These are phyloP conservation scores for Esox masquinongy DNA, from an alignment of 2,797 vertebrate genomes.

Conservation along the genomic window DNA sequence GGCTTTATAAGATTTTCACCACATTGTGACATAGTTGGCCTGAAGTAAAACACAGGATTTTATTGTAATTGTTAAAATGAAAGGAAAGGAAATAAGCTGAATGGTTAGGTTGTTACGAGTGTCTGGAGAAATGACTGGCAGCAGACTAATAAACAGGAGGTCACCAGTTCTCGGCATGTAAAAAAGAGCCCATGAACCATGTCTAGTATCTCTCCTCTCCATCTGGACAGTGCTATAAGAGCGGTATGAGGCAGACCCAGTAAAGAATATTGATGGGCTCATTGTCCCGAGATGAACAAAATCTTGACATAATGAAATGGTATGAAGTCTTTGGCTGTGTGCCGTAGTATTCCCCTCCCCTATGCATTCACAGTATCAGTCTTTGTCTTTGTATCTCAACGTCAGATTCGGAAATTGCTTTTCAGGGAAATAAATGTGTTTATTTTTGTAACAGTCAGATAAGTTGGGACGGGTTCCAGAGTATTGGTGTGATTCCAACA, in stretches of 20 bases:
- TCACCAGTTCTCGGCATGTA: constrained; percentile 63
- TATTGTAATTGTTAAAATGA: constrained; percentile 29
- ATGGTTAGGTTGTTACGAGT: constrained; percentile 35
- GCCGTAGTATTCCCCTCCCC: constrained; percentile 29
- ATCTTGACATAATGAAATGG: constrained; percentile 39
- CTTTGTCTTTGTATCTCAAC: constrained; percentile 50
- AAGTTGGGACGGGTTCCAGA: constrained; percentile 41
- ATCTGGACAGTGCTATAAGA: constrained; percentile 60
- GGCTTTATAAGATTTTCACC: constrained; percentile 19
- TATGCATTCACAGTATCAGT: constrained; percentile 30
- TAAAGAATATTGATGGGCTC: constrained; percentile 64
- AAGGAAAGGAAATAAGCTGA: constrained; percentile 30
- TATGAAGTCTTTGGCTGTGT: constrained; percentile 46
- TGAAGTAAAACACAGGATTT: neutral
- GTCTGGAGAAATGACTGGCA: constrained; percentile 54
- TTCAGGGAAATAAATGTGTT: constrained; percentile 35
- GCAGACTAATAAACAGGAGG: constrained; percentile 65
- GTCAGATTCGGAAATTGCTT: constrained; percentile 63
- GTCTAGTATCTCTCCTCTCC: constrained; percentile 58
- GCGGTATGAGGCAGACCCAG: constrained; percentile 41
- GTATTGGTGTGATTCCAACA: constrained; percentile 40
- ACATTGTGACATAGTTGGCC: constrained; percentile 26
- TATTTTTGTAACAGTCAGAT: constrained; percentile 55
- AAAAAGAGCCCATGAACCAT: constrained; percentile 70
- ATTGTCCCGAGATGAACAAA: constrained; percentile 22